phyloP scores from a whole-genome alignment of 2,888 invertebrate species.

The Keiferia lycopersicella region DNA sequence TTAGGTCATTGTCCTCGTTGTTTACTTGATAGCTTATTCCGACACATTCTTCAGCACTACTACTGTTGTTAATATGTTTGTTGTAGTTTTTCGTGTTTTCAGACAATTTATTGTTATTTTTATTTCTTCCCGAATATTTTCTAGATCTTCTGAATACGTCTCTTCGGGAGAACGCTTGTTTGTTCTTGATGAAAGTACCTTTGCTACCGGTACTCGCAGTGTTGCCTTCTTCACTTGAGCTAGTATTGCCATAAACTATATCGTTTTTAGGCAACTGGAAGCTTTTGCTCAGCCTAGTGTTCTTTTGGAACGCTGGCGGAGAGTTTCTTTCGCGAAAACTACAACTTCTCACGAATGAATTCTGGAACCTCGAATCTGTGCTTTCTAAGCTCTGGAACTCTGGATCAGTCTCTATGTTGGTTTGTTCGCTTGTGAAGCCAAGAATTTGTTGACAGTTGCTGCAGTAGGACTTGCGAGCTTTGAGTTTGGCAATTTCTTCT shows the following conservation, averaged over 20 bases:
- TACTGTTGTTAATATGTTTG: slow-evolving; percentile 66
- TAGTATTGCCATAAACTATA: slow-evolving; percentile 70
- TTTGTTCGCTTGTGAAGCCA: slow-evolving; percentile 78
- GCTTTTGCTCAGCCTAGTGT: slow-evolving; percentile 77
- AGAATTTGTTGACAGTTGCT: slow-evolving; percentile 76
- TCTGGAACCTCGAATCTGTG: slow-evolving; percentile 76
- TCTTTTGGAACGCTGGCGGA: slow-evolving; percentile 77
- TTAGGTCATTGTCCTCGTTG: slow-evolving; percentile 79
- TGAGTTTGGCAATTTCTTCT: slow-evolving; percentile 84
- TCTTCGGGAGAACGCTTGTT: slow-evolving; percentile 76
- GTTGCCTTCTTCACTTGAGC: slow-evolving; percentile 78
- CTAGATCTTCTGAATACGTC: slow-evolving; percentile 76
- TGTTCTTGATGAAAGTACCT: slow-evolving; percentile 82
- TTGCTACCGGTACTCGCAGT: slow-evolving; percentile 64
- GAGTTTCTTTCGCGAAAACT: slow-evolving; percentile 77
- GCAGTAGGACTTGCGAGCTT: slow-evolving; percentile 76
- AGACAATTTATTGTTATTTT: slow-evolving; percentile 59
- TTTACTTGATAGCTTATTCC: slow-evolving; percentile 78
- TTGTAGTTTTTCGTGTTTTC: slow-evolving; percentile 66
- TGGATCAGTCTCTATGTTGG: slow-evolving; percentile 77
- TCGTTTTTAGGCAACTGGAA: slow-evolving; percentile 76
- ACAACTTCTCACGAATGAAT: slow-evolving; percentile 73
- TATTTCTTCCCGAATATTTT: slow-evolving; percentile 74
- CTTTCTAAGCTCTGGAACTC: slow-evolving; percentile 79
- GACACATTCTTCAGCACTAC: slow-evolving; percentile 73